Evolutionary conservation across 2,888 invertebrate species (phyloP).

Genomic region (Xylocampa areola): DNA sequence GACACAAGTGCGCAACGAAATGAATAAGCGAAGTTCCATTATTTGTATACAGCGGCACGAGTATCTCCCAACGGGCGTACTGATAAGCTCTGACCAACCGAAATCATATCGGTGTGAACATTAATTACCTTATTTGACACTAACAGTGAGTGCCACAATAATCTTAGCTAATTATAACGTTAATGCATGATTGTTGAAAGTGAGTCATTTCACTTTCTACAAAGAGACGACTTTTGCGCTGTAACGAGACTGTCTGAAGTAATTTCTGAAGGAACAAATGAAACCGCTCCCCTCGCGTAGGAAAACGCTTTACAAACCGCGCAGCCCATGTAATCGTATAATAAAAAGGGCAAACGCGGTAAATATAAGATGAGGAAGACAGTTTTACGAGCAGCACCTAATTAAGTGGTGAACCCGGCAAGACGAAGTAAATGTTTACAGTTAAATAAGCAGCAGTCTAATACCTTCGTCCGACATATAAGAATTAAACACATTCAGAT

Average conservation of each 20-base stretch:
- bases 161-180: constrained; percentile 81
- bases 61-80: constrained; percentile 78
- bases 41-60: constrained; percentile 67
- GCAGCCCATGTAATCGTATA: constrained; percentile 89
- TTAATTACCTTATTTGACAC: constrained; percentile 83
- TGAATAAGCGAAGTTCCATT: constrained; percentile 70
- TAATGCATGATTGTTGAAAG: constrained; percentile 68
- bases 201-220: constrained; percentile 62
- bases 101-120: constrained; percentile 85
- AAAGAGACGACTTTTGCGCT: constrained; percentile 64
- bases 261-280: constrained; percentile 89
- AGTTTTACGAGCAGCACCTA: constrained; percentile 90
- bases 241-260: constrained; percentile 79
- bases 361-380: constrained; percentile 90
- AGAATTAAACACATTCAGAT: constrained; percentile 34
- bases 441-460: constrained; percentile 69
- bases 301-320: constrained; percentile 86
- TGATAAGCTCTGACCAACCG: constrained; percentile 83
- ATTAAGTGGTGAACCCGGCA: constrained; percentile 89
- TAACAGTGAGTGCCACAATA: constrained; percentile 75
- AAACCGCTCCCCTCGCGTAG: constrained; percentile 87
- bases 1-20: constrained; percentile 52
- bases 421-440: constrained; percentile 85
- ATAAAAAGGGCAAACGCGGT: constrained; percentile 90
- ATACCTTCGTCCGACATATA: no score